phyloP scores from a whole-genome alignment of 1,140 invertebrate genomes.

The Papilio xuthus region DNA sequence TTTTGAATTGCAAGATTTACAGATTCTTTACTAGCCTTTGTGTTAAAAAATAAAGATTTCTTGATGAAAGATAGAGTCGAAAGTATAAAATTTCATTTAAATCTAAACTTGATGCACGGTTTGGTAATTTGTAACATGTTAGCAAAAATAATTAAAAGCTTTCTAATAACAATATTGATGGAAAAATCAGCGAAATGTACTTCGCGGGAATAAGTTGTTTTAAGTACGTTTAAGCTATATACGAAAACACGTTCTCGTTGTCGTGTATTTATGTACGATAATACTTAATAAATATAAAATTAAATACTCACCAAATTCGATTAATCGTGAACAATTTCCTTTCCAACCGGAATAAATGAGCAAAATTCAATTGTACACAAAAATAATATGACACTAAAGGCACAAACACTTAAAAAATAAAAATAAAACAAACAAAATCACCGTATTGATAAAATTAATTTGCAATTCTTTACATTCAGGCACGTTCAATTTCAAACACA shows the following conservation, averaged over 20 bases:
- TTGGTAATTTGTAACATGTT: not conserved
- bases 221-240: not conserved
- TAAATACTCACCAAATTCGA: constrained; percentile 29
- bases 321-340: constrained; percentile 33
- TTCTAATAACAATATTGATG: not conserved
- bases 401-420: constrained; percentile 15
- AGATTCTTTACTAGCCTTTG: not conserved
- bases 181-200: not conserved
- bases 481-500: constrained; percentile 7
- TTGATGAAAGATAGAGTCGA: not conserved
- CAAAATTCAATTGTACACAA: not conserved
- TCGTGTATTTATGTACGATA: not conserved
- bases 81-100: no score
- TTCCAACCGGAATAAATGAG: not conserved
- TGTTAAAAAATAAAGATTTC: not conserved
- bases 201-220: not conserved
- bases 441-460: not conserved
- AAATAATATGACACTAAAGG: not conserved
- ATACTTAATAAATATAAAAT: not conserved
- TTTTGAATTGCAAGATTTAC: not conserved
- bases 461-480: not conserved
- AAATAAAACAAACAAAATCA: not conserved
- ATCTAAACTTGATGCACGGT: no score
- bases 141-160: not conserved
- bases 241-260: not conserved